A percentile compares a stretch with the other conserved stretches of the same genome.
phyloP scores from a whole-genome alignment of 2,797 vertebrate species.

The Choloepus didactylus region DNA sequence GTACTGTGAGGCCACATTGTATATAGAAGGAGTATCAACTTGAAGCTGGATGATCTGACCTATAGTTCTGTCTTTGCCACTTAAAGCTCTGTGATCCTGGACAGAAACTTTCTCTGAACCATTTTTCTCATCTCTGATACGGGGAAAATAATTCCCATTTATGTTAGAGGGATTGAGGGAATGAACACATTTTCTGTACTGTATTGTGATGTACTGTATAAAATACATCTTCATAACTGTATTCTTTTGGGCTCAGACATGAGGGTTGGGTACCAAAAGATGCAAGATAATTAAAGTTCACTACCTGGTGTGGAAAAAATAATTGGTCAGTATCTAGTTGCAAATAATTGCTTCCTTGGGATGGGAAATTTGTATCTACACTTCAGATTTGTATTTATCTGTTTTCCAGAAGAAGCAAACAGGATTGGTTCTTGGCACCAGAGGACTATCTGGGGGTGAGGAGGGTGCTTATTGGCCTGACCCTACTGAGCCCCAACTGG shows the following conservation, averaged over 20 bases:
- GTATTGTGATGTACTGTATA: neutral
- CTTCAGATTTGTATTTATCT: neutral
- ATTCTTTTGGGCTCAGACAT: conserved; percentile 34
- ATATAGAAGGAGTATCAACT: neutral
- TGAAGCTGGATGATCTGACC: neutral
- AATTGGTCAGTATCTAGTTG: neutral
- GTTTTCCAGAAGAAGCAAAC: conserved; percentile 9
- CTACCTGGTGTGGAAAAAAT: neutral
- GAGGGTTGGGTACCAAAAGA: conserved; percentile 27
- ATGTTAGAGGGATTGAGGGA: neutral
- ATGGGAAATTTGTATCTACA: conserved; percentile 6
- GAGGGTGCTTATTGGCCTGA: neutral
- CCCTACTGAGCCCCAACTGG: neutral
- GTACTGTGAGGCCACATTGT: neutral
- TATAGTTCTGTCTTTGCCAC: neutral
- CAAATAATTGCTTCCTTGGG: conserved; percentile 40
- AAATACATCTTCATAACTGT: neutral
- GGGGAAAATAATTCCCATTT: neutral
- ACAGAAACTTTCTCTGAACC: neutral
- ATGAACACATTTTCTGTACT: neutral
- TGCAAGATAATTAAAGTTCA: conserved; percentile 53
- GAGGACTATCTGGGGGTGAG: neutral
- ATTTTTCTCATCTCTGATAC: conserved; percentile 20
- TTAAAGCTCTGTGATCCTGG: neutral
- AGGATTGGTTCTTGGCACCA: neutral